phyloP scores from a whole-genome alignment of 2,113 vertebrate genomes.

The Mustelus asterias region DNA sequence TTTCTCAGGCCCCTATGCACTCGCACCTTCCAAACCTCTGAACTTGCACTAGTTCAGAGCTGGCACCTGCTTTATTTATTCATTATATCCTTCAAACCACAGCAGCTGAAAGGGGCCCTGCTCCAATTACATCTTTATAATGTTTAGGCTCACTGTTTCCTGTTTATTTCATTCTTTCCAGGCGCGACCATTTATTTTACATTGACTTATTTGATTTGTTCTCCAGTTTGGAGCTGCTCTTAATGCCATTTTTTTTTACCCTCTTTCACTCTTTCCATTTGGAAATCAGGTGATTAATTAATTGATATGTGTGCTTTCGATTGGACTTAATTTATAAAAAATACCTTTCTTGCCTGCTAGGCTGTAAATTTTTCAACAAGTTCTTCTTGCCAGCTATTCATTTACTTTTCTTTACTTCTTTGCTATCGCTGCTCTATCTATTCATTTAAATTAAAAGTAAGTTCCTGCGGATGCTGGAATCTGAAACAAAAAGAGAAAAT shows the following conservation, averaged over 20 bases:
- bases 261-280: not conserved
- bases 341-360: not conserved
- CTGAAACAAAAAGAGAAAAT: too few relatives aligned
- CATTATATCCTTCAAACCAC: not conserved
- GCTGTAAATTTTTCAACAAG: not conserved
- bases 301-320: not conserved
- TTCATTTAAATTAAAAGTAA: not conserved
- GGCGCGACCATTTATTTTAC: not conserved
- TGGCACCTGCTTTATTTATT: not conserved
- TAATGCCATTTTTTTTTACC: not conserved
- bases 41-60: not conserved
- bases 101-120: not conserved
- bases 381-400: not conserved
- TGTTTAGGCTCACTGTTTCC: not conserved
- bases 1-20: not conserved
- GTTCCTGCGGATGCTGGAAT: too few relatives aligned
- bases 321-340: not conserved
- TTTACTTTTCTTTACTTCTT: not conserved
- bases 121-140: not conserved
- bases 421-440: not conserved
- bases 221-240: not conserved
- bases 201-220: not conserved
- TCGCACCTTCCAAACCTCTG: not conserved
- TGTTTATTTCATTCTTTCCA: not conserved
- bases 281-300: not conserved